A percentile compares a stretch with the other conserved stretches of the same genome.
phyloP scores from a whole-genome alignment of 2,888 invertebrate species.

The Lasioglossum villosulum region DNA sequence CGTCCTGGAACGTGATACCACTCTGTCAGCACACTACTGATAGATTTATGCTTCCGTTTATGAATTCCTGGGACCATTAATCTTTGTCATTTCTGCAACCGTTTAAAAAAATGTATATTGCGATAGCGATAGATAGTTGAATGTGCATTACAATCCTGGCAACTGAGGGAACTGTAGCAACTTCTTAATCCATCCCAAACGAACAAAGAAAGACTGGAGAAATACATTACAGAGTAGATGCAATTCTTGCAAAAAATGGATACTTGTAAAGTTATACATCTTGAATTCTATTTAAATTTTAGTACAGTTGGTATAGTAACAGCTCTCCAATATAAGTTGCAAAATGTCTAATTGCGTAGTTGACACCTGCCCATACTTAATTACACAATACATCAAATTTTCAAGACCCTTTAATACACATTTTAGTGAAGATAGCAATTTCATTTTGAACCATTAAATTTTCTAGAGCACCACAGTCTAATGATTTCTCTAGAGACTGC shows the following conservation, averaged over 20 bases:
- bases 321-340: too few species aligned
- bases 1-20: constrained; percentile 3
- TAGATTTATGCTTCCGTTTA: not conserved
- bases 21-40: constrained; percentile 2
- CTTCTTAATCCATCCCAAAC: too few species aligned
- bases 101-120: not conserved
- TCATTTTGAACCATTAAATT: not conserved
- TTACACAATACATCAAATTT: not conserved
- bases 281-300: too few species aligned
- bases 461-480: not conserved
- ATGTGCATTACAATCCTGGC: not conserved
- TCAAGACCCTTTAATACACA: not conserved
- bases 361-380: not conserved
- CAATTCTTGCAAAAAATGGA: too few species aligned
- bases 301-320: too few species aligned
- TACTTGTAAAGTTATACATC: too few species aligned
- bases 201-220: too few species aligned
- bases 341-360: too few species aligned
- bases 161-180: not conserved
- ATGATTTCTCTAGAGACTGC: not conserved
- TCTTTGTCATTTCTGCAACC: not conserved
- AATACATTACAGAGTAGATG: too few species aligned
- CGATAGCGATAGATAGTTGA: not conserved
- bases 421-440: not conserved
- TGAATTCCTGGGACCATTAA: not conserved